Conservation (phyloP, 2,797 vertebrate species). For the Momotus momota region DNA sequence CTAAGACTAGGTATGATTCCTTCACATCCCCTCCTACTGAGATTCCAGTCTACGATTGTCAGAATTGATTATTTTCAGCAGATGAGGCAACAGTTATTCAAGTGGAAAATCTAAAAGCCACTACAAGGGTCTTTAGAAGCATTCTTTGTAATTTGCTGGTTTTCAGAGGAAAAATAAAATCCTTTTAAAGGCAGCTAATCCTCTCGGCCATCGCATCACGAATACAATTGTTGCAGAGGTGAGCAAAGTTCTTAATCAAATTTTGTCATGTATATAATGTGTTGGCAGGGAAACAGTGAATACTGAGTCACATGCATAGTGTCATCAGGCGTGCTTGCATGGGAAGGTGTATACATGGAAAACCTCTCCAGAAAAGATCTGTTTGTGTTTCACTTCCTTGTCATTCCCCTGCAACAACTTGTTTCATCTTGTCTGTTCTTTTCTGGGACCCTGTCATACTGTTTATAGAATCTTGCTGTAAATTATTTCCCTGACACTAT, state of each 20-base stretch:
- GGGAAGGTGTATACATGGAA: background rate
- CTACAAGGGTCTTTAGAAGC: slow-evolving; percentile 1
- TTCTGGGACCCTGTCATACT: background rate
- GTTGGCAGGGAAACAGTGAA: background rate
- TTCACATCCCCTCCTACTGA: background rate
- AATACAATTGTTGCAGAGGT: slow-evolving; percentile 20
- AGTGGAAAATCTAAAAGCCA: background rate
- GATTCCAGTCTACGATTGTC: slow-evolving; percentile 6
- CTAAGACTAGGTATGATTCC: slow-evolving; percentile 23
- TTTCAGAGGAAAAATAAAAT: background rate
- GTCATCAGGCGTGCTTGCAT: background rate
- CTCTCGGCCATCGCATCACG: background rate
- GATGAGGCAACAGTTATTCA: slow-evolving; percentile 31
- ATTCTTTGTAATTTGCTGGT: slow-evolving; percentile 22
- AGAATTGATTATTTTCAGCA: slow-evolving; percentile 15
- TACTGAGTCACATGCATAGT: background rate
- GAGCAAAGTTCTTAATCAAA: slow-evolving; percentile 20
- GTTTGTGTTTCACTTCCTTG: slow-evolving; percentile 22
- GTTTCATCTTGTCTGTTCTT: slow-evolving; percentile 38
- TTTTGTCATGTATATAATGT: slow-evolving; percentile 26
- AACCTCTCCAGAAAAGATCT: background rate
- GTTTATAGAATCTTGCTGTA: background rate
- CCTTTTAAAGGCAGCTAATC: background rate
- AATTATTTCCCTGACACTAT: background rate
- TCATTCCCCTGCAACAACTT: background rate